Base-by-base conservation (phyloP, 2,888 invertebrate species). In the Perithous albicinctus region DNA sequence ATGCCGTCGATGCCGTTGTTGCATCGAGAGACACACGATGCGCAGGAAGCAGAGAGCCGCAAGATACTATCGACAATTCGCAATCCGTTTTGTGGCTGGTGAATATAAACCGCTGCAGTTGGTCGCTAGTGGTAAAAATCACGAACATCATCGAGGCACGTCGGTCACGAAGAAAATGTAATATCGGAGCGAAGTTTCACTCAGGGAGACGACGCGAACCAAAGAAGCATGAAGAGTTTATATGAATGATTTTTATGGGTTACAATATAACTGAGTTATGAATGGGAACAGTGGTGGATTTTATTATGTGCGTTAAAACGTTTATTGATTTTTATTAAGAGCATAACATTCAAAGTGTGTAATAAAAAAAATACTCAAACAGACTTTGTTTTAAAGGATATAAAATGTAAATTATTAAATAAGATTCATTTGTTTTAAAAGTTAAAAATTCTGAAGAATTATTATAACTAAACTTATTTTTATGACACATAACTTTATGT, bases 11-110 rank as follows among this genome's bases (percentile, higher is more conserved):
- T n/a, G n/a, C n/a, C n/a, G n/a, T n/a, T n/a, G n/a, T n/a, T n/a
- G n/a, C n/a, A n/a, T n/a, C n/a, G n/a, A n/a, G n/a, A 38, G 12
- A 38, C 38, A 61, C 18, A 32, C 32, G 56, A 7, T 20, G 29
- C 18, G 10, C 35, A 18, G 38, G 38, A 61, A 61, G 35, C 61
- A 38, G 10, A 38, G 35, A 61, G 38, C 61, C 61, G 20, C 61
- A 61, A 35, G 61, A 38, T 38, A 61, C 61, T 15, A 15, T 38
- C 61, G 61, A 61, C 20, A 38, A 61, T 38, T 61, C 35, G 38
- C 38, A 61, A 61, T 61, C 35, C 61, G 35, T 38, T 61, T 61
- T 61, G 61, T 35, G 61, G 61, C 38, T 38, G 38, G 35, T 15
- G 35, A 61, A 20, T 38, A 61, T 32, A 38, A 12, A 61, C 12